Evolutionary conservation across 2,888 invertebrate genomes (phyloP).

Genomic region (Chaetogeoica ovagalla): DNA sequence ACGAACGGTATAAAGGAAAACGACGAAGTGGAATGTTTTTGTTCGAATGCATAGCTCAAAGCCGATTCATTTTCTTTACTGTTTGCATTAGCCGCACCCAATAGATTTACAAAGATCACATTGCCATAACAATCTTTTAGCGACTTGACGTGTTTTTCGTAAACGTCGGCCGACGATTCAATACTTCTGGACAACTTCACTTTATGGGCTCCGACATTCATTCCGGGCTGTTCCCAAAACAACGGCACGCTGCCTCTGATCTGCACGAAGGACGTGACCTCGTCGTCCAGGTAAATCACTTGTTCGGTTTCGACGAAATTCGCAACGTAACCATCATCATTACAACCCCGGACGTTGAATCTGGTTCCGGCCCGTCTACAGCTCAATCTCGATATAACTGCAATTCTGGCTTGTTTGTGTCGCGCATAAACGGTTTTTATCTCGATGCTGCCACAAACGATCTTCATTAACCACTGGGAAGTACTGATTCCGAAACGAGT

Average conservation of each 20-base stretch:
- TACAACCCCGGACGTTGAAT: slow-evolving; percentile 97
- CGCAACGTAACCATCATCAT: slow-evolving; percentile 98
- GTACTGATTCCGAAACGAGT: slow-evolving; percentile 89
- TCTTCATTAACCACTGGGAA: slow-evolving; percentile 86
- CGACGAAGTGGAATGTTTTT: slow-evolving; percentile 52
- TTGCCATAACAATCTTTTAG: slow-evolving; percentile 89
- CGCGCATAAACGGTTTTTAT: slow-evolving; percentile 98
- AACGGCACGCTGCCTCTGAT: slow-evolving; percentile 96
- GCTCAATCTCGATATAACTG: slow-evolving; percentile 92
- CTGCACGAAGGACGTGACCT: slow-evolving; percentile 85
- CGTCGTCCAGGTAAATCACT: slow-evolving; percentile 88
- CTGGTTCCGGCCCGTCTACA: slow-evolving; percentile 97
- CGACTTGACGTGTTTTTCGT: slow-evolving; percentile 84
- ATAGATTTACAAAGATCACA: slow-evolving; percentile 87
- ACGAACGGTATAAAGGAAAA: slow-evolving; percentile 77
- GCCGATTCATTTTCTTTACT: slow-evolving; percentile 97
- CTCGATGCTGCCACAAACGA: slow-evolving; percentile 97
- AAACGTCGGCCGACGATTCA: slow-evolving; percentile 91
- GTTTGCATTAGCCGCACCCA: slow-evolving; percentile 83
- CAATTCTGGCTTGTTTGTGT: slow-evolving; percentile 88
- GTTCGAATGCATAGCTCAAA: slow-evolving; percentile 87
- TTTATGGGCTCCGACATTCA: slow-evolving; percentile 98
- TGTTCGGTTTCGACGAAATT: slow-evolving; percentile 99
- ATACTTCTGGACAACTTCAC: slow-evolving; percentile 94
- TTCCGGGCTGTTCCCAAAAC: slow-evolving; percentile 99